Base-by-base conservation (phyloP, 2,888 invertebrate species). In the Lamellibrachia satsuma region DNA sequence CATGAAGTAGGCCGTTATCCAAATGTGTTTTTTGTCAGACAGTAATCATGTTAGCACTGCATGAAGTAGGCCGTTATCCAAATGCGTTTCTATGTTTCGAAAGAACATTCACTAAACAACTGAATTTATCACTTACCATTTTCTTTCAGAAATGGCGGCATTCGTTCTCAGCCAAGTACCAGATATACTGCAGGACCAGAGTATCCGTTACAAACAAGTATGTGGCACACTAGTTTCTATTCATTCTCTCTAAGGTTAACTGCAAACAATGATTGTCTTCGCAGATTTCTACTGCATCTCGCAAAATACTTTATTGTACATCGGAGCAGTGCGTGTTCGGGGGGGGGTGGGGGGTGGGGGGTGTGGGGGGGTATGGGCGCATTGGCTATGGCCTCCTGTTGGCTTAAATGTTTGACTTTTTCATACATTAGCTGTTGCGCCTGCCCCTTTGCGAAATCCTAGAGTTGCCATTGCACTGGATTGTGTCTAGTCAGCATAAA, bases 141-240 rank as follows among this genome's bases (percentile, higher is more conserved):
- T 60, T 52, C 11, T 91, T 52, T 27, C 92, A 93, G 93, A 91
- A 92, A 52, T 94, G 93, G 93, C 91, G 93, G n/a, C 92, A 94
- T 92, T 94, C 93, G 8, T 92, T 92, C 90, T 22, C 60, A 22
- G 93, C 94, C 27, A 92, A 92, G 55, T 94, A 93, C 52, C 27
- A 90, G 27, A 92, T 94, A 52, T 93, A 92, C 91, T 91, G 93
- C 57, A 92, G 22, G 22, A 75, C 15, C 22, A 75, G 6, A 15
- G n/a, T 15, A 22, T 22, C 15, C 22, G 15, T n/a, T 22, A 75
- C 22, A 2, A 15, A 75, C 11, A 2, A 75, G 75, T 75, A 75
- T 22, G 75, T 75, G 22, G 75, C 75, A n/a, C 22, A 75, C 75
- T 6, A 75, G 75, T 75, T 75, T 39, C 39, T 39, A 9, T 7